Evolutionary conservation across 2,113 vertebrate genomes (phyloP).

Genomic region (Mesocricetus auratus): DNA sequence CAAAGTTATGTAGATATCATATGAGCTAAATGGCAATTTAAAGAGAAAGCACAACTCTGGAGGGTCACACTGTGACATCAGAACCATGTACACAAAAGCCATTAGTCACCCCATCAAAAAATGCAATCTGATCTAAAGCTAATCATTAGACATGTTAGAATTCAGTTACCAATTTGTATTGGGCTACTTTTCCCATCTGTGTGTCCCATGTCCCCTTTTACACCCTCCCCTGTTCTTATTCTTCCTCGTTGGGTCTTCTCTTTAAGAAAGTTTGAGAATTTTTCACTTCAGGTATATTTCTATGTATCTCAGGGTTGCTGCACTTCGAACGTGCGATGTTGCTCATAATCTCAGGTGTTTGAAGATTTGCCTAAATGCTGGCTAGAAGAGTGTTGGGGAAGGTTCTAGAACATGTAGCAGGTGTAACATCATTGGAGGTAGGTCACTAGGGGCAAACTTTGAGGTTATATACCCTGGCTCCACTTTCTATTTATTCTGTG

Average conservation of each 20-base stretch:
- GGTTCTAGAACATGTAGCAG: background rate
- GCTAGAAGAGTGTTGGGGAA: background rate
- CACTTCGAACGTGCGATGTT: background rate
- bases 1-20: background rate
- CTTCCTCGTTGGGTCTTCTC: background rate
- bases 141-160: background rate
- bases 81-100: background rate
- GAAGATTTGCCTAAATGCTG: background rate
- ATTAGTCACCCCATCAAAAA: background rate
- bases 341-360: background rate
- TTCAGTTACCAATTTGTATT: background rate
- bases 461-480: background rate
- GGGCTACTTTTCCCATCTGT: background rate
- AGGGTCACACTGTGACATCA: background rate
- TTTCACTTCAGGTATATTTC: background rate
- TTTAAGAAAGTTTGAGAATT: slow-evolving; percentile 12
- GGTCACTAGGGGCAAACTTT: background rate
- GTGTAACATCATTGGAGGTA: background rate
- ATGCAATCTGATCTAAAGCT: background rate
- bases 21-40: background rate
- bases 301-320: background rate
- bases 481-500: background rate
- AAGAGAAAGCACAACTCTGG: background rate
- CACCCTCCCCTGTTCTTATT: background rate
- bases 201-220: background rate